phyloP scores from a whole-genome alignment of 2,797 vertebrate species.

The Bradypodion ventrale region DNA sequence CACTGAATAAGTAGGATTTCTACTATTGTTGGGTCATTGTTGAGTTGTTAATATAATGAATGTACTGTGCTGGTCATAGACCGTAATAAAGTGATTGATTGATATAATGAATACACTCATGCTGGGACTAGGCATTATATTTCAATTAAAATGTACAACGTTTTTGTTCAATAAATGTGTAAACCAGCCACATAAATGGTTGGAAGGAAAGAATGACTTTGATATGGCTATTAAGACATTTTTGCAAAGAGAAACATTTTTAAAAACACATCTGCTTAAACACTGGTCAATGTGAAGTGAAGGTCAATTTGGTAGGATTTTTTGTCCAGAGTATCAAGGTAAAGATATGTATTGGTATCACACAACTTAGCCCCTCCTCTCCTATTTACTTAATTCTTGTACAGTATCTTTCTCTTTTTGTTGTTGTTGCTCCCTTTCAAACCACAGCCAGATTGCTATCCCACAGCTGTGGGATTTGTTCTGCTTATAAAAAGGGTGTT shows the following conservation, averaged over 20 bases:
- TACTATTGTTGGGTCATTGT: too few species aligned
- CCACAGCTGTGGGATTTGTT: too few species aligned
- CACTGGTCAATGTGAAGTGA: neutral
- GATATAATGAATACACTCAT: too few species aligned
- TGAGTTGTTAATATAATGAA: too few species aligned
- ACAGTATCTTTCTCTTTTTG: neutral
- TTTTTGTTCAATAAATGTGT: neutral
- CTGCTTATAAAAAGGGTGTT: too few species aligned
- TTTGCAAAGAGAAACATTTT: neutral
- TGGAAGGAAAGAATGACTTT: neutral
- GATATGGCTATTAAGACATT: neutral
- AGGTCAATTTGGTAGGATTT: neutral
- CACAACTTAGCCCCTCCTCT: neutral
- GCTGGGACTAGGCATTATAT: too few species aligned
- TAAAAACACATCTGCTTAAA: neutral
- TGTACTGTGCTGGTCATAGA: too few species aligned
- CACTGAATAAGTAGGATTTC: too few species aligned
- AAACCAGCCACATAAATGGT: neutral
- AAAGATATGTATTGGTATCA: neutral
- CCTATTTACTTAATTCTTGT: neutral
- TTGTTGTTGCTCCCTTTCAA: neutral
- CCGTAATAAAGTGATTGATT: too few species aligned
- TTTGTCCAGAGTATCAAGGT: neutral
- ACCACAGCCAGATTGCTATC: neutral
- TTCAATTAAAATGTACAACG: neutral